A percentile compares a stretch with the other conserved stretches of the same genome.
phyloP scores from a whole-genome alignment of 1,140 invertebrate species.

The Cotesia chilonis region DNA sequence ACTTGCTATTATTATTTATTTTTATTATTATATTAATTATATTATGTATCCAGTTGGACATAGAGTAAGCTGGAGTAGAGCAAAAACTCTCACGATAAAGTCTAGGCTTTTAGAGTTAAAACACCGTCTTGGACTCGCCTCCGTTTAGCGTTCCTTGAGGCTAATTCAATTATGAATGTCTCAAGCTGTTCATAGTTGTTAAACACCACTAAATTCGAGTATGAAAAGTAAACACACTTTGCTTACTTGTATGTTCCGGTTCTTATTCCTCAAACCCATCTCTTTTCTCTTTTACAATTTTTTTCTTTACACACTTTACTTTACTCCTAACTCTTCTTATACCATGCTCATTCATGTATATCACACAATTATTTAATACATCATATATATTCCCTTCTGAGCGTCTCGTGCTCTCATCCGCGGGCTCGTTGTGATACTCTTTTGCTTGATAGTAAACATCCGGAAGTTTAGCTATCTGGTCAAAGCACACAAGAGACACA shows the following conservation, averaged over 20 bases:
- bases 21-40: background rate
- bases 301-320: background rate
- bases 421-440: background rate
- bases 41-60: too few species aligned
- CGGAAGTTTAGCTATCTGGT: constrained; percentile 14
- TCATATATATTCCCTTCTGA: too few species aligned
- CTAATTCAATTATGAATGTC: constrained; percentile 45
- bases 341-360: background rate
- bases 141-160: constrained; percentile 35
- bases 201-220: constrained; percentile 26
- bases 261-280: constrained; percentile 24
- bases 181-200: background rate
- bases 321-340: background rate
- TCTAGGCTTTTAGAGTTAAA: too few species aligned
- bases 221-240: constrained; percentile 22
- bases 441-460: background rate
- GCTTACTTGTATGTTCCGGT: constrained; percentile 35
- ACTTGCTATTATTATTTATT: background rate
- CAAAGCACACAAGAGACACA: background rate
- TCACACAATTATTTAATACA: too few species aligned
- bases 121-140: background rate
- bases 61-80: too few species aligned
- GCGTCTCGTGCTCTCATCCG: background rate
- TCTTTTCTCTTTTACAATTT: background rate
- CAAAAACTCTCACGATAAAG: too few species aligned